Percentiles rank a stretch among this genome's conserved stretches.
These are phyloP conservation scores for Planococcus citri DNA, from an alignment of 1,140 invertebrate genomes.

Conservation along the genomic window DNA sequence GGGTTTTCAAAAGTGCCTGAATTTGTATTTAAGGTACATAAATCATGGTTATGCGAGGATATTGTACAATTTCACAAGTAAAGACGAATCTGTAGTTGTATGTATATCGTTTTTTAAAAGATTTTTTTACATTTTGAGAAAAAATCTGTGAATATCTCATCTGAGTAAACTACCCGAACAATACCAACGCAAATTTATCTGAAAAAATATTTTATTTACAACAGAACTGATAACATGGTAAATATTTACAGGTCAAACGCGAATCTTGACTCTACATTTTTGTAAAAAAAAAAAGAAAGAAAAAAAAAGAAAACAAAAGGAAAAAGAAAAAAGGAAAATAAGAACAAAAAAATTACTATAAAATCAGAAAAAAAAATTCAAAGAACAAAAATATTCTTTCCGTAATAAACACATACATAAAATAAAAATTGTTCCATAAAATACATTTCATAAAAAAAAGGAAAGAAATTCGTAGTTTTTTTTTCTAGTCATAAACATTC, in stretches of 20 bases:
- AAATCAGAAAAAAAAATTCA: neutral
- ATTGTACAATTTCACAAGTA: too few species aligned
- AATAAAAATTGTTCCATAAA: neutral
- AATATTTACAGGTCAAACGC: neutral
- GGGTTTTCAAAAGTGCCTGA: too few species aligned
- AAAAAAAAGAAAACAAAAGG: neutral
- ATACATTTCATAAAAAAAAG: neutral
- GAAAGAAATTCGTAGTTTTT: neutral
- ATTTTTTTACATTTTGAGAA: too few species aligned
- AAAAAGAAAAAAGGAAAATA: neutral
- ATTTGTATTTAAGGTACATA: too few species aligned
- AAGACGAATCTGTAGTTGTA: too few species aligned
- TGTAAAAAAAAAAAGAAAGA: neutral
- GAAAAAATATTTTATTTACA: neutral
- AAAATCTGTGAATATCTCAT: too few species aligned
- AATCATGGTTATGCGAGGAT: too few species aligned
- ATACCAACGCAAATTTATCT: too few species aligned
- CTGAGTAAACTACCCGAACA: too few species aligned
- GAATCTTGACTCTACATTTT: neutral
- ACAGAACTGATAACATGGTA: neutral
- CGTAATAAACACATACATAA: neutral
- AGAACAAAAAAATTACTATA: neutral
- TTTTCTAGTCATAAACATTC: neutral
- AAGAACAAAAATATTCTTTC: neutral
- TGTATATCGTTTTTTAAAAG: too few species aligned